Evolutionary conservation across 2,113 vertebrate genomes (phyloP), one percentile per base, ranked within the genome.

Genomic region (Ornithorhynchus anatinus): DNA sequence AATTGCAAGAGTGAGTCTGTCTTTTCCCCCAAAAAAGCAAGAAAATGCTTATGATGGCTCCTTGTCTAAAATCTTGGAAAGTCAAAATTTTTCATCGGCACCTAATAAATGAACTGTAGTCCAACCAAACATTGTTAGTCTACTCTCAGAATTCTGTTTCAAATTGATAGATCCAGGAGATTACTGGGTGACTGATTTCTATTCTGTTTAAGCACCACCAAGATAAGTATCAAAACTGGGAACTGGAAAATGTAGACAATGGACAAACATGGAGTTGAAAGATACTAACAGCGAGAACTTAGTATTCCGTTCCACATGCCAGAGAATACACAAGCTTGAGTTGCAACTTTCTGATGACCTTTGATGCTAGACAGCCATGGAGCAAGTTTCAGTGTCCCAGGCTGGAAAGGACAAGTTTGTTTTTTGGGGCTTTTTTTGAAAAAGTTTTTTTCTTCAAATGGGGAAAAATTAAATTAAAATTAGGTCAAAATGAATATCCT

Each of bases 381-480:
- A 63, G n/a, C 31, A 16, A 27, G 54, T 25, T 62, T 19, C 45
- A 78, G 22, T 31, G 56, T 31, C 32, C 57, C 47, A 27, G 47
- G 15, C 33, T 43, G 32, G 45, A 57, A 20, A 77, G 10, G 31
- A 66, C 33, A 69, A 27, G 16, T 50, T 69, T 79, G 52, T 29
- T 36, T 54, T 47, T 63, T 25, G n/a, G 59, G 82, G 64, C 16
- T 63, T 62, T 48, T 44, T 50, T 31, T 73, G 47, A n/a, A n/a
- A n/a, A n/a, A n/a, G n/a, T n/a, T n/a, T n/a, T n/a, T n/a, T n/a
- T n/a, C n/a, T n/a, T n/a, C n/a, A n/a, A n/a, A n/a, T n/a, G n/a
- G n/a, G n/a, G n/a, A n/a, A 33, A 71, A 65, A 7, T 64, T 63
- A 63, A 72, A 88, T 52, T 60, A 63, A 69, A 37, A 75, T 39